Conservation (phyloP, 2,888 invertebrate genomes). For the Drosophila greeni region DNA sequence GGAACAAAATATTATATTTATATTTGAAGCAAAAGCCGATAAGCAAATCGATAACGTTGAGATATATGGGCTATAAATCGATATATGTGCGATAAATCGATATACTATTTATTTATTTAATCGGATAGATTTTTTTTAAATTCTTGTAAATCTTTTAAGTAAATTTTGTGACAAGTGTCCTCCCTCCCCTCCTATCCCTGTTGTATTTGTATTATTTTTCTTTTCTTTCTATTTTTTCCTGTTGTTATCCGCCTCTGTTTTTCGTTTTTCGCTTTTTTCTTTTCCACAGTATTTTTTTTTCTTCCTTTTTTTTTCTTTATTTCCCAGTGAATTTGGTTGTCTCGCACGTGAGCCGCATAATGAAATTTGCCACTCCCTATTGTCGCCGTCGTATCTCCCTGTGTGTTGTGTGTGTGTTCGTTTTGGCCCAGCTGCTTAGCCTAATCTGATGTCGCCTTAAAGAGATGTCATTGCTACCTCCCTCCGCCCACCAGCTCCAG, state of each 20-base stretch:
- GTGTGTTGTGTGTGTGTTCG: slow-evolving; percentile 25
- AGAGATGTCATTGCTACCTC: slow-evolving; percentile 49
- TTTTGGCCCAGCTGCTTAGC: slow-evolving; percentile 65
- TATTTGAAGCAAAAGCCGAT: no score
- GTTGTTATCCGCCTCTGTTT: slow-evolving; percentile 19
- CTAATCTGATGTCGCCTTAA: slow-evolving; percentile 70
- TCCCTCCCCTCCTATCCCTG: slow-evolving; percentile 19
- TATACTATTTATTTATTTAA: no score
- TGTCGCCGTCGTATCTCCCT: slow-evolving; percentile 32
- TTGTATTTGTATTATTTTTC: slow-evolving; percentile 50
- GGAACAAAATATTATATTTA: no score
- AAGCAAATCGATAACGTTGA: no score
- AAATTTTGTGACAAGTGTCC: background rate
- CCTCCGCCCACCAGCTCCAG: slow-evolving; percentile 4
- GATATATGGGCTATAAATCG: no score
- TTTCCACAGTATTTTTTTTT: slow-evolving; percentile 45
- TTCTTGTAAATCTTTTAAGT: background rate
- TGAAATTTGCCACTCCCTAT: slow-evolving; percentile 70
- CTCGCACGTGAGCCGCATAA: slow-evolving; percentile 77
- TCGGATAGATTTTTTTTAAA: no score
- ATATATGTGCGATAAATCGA: no score
- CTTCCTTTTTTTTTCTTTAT: slow-evolving; percentile 48
- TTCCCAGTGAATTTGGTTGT: slow-evolving; percentile 77
- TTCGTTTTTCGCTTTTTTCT: slow-evolving; percentile 31
- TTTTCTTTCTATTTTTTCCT: slow-evolving; percentile 23